Conservation (phyloP, 2,113 vertebrate genomes). For the Corvus moneduloides region DNA sequence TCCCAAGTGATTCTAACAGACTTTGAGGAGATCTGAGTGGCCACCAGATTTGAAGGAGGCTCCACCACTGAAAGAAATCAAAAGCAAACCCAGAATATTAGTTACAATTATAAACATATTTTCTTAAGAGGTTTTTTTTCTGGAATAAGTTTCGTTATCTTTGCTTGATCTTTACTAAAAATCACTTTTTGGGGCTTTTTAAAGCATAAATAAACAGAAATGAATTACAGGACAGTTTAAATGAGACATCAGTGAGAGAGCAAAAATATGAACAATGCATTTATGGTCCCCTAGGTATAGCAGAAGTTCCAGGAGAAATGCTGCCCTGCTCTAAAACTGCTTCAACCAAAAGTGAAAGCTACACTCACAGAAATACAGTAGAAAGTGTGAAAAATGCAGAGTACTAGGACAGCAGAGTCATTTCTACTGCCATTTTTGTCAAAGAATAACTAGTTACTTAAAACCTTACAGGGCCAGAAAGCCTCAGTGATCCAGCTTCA, state of each 20-base stretch:
- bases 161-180: neutral
- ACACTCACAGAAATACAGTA: neutral
- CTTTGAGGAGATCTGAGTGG: slow-evolving; percentile 86
- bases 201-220: neutral
- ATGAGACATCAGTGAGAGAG: neutral
- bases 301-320: neutral
- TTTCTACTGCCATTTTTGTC: neutral
- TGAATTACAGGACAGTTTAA: neutral
- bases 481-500: neutral
- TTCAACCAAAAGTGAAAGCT: neutral
- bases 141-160: neutral
- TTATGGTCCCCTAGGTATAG: neutral
- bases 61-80: slow-evolving; percentile 81
- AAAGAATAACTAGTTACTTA: neutral
- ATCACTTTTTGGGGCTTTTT: neutral
- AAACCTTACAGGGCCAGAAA: neutral
- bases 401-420: neutral
- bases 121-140: neutral
- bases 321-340: neutral
- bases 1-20: slow-evolving; percentile 87
- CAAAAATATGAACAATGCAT: neutral
- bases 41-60: slow-evolving; percentile 84
- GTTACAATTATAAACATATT: neutral
- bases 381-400: neutral
- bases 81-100: neutral